Conservation (phyloP, 1,140 invertebrate species). For the Ericerus pela region DNA sequence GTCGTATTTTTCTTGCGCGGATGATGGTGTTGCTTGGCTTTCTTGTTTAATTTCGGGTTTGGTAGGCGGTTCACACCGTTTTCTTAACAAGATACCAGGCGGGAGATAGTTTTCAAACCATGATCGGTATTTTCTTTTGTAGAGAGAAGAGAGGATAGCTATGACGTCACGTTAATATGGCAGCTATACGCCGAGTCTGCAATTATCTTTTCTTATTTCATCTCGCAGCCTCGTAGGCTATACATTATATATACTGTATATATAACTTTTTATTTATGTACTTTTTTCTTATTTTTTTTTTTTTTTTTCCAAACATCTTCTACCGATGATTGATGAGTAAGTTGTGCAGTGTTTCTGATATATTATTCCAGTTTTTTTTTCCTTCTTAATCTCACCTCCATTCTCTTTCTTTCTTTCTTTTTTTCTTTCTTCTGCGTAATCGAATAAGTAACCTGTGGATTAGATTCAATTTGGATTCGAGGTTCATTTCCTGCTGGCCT, state of each 20-base stretch:
- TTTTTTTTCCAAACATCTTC: slow-evolving; percentile 8
- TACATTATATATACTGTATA: too few species aligned
- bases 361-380: too few species aligned
- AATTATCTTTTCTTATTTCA: slow-evolving; percentile 2
- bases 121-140: slow-evolving; percentile 6
- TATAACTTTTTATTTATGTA: background rate
- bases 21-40: too few species aligned
- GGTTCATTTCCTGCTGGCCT: too few species aligned
- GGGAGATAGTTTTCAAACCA: background rate
- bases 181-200: slow-evolving; percentile 6
- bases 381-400: too few species aligned
- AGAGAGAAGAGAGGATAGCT: slow-evolving; percentile 1
- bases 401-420: too few species aligned
- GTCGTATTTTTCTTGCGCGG: background rate
- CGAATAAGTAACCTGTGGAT: too few species aligned
- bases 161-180: slow-evolving; percentile 9
- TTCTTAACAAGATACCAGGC: slow-evolving; percentile 7
- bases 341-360: background rate
- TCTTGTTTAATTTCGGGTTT: slow-evolving; percentile 10
- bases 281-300: background rate
- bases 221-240: too few species aligned
- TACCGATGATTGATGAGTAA: slow-evolving; percentile 5
- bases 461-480: too few species aligned
- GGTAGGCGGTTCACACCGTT: slow-evolving; percentile 4
- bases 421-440: too few species aligned